A percentile compares a stretch with the other conserved stretches of the same genome.
Evolutionary conservation across 2,113 vertebrate genomes (phyloP).

Genomic region (Sporophila hypoxantha): DNA sequence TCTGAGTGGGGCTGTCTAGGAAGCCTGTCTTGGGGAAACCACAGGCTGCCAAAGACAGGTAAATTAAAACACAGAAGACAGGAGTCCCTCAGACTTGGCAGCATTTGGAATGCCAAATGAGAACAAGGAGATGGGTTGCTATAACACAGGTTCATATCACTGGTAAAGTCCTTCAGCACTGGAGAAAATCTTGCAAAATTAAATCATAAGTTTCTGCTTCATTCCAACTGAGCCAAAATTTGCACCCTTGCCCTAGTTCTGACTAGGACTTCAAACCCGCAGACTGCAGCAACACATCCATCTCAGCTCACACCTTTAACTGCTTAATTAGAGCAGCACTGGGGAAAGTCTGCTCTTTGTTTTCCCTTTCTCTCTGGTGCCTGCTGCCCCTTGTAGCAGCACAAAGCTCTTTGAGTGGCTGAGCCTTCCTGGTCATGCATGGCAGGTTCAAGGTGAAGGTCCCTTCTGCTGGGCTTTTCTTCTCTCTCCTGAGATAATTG

Average conservation of each 20-base stretch:
- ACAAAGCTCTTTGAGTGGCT: background rate
- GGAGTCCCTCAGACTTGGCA: background rate
- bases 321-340: background rate
- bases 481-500: background rate
- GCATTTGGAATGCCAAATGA: background rate
- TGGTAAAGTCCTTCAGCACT: background rate
- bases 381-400: background rate
- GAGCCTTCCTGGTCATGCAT: rapidly evolving
- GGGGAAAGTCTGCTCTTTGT: background rate
- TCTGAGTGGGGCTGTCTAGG: background rate
- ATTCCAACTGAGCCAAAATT: background rate
- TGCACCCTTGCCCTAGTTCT: background rate
- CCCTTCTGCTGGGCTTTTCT: background rate
- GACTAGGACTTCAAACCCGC: background rate
- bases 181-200: background rate
- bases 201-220: background rate
- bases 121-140: background rate
- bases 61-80: background rate
- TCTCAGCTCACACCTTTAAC: background rate
- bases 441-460: background rate
- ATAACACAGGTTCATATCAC: background rate
- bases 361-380: background rate
- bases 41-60: background rate
- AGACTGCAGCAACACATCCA: background rate
- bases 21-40: background rate